Evolutionary conservation across 2,888 invertebrate species (phyloP), one percentile per base, ranked within the genome.

Genomic region (Drosophila demipolita): DNA sequence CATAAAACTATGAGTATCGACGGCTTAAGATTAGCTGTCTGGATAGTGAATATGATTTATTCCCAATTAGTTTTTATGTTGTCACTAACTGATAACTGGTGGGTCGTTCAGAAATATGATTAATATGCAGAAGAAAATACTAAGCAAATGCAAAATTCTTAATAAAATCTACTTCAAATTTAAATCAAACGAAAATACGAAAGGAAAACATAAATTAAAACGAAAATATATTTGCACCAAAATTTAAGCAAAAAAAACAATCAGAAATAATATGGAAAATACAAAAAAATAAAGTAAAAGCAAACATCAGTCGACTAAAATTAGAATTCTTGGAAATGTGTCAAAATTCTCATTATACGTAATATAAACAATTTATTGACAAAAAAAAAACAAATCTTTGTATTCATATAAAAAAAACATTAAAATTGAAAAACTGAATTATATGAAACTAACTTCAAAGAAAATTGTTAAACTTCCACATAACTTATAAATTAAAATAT

Each of bases 11-110:
- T 26, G 40, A 32, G 57, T 49, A 53, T 55, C 33, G 67, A 72
- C 42, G 29, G 38, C 48, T 72, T 54, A 26, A 61, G 67, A 62
- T 75, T 58, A 79, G 66, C 63, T 60, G 42, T 52, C 38, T 55
- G 65, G 26, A 62, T 66, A 66, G 60, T 55, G 55, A 38, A 63
- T 58, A 63, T 66, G 70, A 64, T 63, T 72, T 70, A 75, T 66
- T 75, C 57, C 50, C 80, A 77, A 79, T 77, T 71, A 75, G 53
- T 63, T 75, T 15, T 20, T 20, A 29, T 40, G 15, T 20, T 40
- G 40, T 57, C 42, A 15, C 20, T 32, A 15, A 42, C 42, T 32
- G 29, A 57, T 55, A 55, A 55, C 38, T 55, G 36, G 11, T 11
- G 26, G 36, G 11, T 29, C 2, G 29, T 20, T 15, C n/a, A 8